phyloP scores from a whole-genome alignment of 2,113 vertebrate species.

The Seriola dumerili region DNA sequence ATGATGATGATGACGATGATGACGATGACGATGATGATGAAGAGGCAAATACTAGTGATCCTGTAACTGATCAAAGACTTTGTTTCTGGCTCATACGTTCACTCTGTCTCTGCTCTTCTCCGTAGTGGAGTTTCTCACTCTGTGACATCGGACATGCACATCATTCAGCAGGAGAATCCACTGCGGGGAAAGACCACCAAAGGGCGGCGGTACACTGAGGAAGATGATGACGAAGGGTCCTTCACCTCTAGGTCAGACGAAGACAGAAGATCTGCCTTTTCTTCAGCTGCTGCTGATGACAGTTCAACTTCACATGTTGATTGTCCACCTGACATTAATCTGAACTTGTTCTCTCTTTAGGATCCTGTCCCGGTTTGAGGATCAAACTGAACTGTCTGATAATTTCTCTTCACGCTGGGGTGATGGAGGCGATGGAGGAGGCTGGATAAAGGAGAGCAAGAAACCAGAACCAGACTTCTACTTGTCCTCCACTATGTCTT shows the following conservation, averaged over 20 bases:
- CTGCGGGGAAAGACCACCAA: slow-evolving; percentile 69
- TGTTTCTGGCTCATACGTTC: background rate
- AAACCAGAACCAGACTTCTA: slow-evolving; percentile 83
- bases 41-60: background rate
- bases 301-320: background rate
- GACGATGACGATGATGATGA: slow-evolving; percentile 51
- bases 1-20: slow-evolving; percentile 29
- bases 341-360: slow-evolving; percentile 33
- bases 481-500: slow-evolving; percentile 80
- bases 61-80: background rate
- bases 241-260: slow-evolving; percentile 82
- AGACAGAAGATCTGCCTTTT: background rate
- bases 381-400: slow-evolving; percentile 82
- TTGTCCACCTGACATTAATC: background rate
- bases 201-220: slow-evolving; percentile 84
- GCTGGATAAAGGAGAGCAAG: slow-evolving; percentile 88
- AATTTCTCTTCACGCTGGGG: slow-evolving; percentile 88
- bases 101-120: background rate
- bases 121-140: slow-evolving; percentile 95
- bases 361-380: slow-evolving; percentile 82
- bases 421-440: slow-evolving; percentile 81
- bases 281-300: background rate
- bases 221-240: slow-evolving; percentile 82
- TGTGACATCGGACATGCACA: slow-evolving; percentile 93
- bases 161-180: slow-evolving; percentile 93